These are phyloP conservation scores for Aurelia aurita DNA, from an alignment of 30 jellyfish, hydroid and myxozoan genomes.

Conservation along the genomic window DNA sequence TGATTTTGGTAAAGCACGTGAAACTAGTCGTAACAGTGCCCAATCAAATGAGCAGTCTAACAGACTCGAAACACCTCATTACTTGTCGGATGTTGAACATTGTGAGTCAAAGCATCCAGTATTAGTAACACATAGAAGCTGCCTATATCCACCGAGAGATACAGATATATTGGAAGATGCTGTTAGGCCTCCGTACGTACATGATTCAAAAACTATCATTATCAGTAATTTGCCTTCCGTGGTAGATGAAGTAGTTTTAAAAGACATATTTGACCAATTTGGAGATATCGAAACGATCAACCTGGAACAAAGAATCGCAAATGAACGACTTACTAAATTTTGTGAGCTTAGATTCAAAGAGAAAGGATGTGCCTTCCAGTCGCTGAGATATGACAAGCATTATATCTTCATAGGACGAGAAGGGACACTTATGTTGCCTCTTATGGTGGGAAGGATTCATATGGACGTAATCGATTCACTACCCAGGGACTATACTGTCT, in stretches of 20 bases:
- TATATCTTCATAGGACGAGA: conserved; percentile 1
- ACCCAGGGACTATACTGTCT: background rate
- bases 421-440: conserved; percentile 2
- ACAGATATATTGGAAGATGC: background rate
- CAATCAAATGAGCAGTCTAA: background rate
- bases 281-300: background rate
- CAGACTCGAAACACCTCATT: background rate
- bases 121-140: background rate
- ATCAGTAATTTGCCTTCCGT: conserved; percentile 2
- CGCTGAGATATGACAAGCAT: conserved; percentile 3
- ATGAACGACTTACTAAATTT: conserved; percentile 1
- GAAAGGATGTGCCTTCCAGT: background rate
- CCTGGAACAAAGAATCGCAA: background rate
- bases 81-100: background rate
- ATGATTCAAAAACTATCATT: background rate
- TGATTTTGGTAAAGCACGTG: background rate
- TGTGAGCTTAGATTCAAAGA: conserved; percentile 2
- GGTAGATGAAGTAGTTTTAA: background rate
- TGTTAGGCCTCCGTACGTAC: background rate
- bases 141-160: conserved; percentile 12
- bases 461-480: background rate
- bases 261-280: background rate
- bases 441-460: background rate
- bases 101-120: background rate
- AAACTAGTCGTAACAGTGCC: background rate